Percentiles rank a stretch among this genome's conserved stretches.
Conservation (phyloP, 2,888 invertebrate species). For the Aethes cnicana region DNA sequence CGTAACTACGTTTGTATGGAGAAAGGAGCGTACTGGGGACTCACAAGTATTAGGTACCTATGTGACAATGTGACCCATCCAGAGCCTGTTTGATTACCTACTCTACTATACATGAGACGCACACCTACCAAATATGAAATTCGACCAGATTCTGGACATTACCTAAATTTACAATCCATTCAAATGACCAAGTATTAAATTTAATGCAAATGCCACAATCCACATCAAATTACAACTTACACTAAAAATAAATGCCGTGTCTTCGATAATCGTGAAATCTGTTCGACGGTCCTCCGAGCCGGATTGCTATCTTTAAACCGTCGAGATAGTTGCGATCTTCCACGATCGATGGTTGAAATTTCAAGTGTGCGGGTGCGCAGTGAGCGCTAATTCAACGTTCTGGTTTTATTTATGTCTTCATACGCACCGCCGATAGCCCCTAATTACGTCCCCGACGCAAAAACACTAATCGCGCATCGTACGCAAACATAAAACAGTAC, state of each 20-base stretch:
- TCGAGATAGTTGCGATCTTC: constrained; percentile 44
- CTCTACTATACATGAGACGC: too few species aligned
- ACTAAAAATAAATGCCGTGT: background rate
- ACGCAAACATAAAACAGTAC: constrained; percentile 36
- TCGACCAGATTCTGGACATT: too few species aligned
- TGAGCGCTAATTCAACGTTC: constrained; percentile 68
- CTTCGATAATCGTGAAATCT: too few species aligned
- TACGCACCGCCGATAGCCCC: constrained; percentile 79
- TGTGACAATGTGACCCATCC: too few species aligned
- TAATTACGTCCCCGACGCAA: constrained; percentile 76
- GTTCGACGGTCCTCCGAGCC: background rate
- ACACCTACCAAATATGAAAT: too few species aligned
- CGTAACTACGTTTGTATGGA: too few species aligned
- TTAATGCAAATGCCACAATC: too few species aligned
- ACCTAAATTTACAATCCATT: too few species aligned
- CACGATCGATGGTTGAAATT: constrained; percentile 66
- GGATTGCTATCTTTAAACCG: constrained; percentile 21
- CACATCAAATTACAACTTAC: background rate
- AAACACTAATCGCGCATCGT: constrained; percentile 79
- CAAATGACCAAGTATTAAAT: too few species aligned
- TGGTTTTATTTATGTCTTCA: constrained; percentile 81
- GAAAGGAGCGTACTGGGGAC: too few species aligned
- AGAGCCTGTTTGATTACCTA: too few species aligned
- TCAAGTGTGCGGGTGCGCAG: constrained; percentile 50
- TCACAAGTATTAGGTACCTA: too few species aligned